Conservation (phyloP, 2,888 invertebrate genomes). For the Sympetrum striolatum region DNA sequence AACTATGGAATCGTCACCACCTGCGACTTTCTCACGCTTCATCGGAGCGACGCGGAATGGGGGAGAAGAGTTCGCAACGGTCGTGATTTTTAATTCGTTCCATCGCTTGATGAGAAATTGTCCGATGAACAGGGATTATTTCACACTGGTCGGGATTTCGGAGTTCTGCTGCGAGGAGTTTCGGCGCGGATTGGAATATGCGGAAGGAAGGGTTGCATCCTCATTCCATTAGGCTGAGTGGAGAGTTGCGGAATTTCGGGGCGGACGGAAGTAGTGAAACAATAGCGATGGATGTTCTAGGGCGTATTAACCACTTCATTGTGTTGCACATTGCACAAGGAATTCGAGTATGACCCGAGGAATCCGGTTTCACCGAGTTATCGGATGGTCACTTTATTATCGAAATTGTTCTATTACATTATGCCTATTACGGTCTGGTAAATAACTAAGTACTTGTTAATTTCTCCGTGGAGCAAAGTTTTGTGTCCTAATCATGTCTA, state of each 20-base stretch:
- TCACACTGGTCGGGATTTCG: background rate
- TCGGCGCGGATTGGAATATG: background rate
- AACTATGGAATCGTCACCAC: background rate
- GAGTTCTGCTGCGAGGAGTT: conserved; percentile 8
- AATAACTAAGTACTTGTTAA: too few species aligned
- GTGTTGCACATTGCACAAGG: background rate
- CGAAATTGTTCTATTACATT: too few species aligned
- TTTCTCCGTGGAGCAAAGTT: too few species aligned
- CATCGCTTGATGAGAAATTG: conserved; percentile 10
- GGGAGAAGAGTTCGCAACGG: background rate
- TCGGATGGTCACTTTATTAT: too few species aligned
- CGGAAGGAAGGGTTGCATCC: background rate
- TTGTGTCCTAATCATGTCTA: too few species aligned
- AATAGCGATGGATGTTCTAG: too few species aligned
- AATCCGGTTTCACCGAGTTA: background rate
- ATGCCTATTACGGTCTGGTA: too few species aligned
- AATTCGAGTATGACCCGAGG: background rate
- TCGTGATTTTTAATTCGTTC: conserved; percentile 33
- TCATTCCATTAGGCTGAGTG: background rate
- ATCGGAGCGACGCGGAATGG: background rate
- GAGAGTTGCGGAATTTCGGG: background rate
- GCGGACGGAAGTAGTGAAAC: too few species aligned
- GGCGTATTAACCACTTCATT: too few species aligned
- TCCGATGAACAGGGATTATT: conserved; percentile 11
- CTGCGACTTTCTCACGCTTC: conserved; percentile 35